phyloP scores from a whole-genome alignment of 1,140 invertebrate species.

The Polypedilum pembai region DNA sequence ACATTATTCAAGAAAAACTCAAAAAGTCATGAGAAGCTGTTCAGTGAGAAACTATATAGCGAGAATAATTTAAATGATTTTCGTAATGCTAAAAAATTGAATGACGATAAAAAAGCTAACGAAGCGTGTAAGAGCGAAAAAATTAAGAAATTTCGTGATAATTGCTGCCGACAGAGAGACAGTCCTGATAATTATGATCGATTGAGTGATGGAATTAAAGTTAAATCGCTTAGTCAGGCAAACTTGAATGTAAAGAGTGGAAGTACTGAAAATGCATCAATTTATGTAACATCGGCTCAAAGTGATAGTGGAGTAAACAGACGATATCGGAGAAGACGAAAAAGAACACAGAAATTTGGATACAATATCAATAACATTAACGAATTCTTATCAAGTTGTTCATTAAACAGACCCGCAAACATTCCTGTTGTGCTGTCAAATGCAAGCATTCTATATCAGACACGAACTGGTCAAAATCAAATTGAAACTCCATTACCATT shows the following conservation, averaged over 20 bases:
- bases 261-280: neutral
- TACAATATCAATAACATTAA: constrained; percentile 69
- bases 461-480: constrained; percentile 57
- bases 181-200: neutral
- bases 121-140: neutral
- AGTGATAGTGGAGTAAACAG: constrained; percentile 41
- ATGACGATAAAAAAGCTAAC: neutral
- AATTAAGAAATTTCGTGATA: constrained; percentile 6
- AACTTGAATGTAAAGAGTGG: constrained; percentile 35
- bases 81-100: neutral
- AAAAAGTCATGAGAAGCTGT: constrained; percentile 25
- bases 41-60: constrained; percentile 19
- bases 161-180: neutral
- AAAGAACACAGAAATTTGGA: constrained; percentile 53
- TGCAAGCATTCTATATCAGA: constrained; percentile 66
- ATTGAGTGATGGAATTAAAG: constrained; percentile 32
- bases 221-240: constrained; percentile 38
- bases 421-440: constrained; percentile 72
- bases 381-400: constrained; percentile 57
- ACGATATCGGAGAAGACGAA: constrained; percentile 47
- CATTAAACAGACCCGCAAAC: constrained; percentile 55
- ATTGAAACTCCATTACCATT: constrained; percentile 62
- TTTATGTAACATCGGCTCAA: neutral
- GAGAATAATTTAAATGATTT: constrained; percentile 31
- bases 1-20: constrained; percentile 30